phyloP scores from a whole-genome alignment of 2,113 vertebrate genomes.

The Trinectes maculatus region DNA sequence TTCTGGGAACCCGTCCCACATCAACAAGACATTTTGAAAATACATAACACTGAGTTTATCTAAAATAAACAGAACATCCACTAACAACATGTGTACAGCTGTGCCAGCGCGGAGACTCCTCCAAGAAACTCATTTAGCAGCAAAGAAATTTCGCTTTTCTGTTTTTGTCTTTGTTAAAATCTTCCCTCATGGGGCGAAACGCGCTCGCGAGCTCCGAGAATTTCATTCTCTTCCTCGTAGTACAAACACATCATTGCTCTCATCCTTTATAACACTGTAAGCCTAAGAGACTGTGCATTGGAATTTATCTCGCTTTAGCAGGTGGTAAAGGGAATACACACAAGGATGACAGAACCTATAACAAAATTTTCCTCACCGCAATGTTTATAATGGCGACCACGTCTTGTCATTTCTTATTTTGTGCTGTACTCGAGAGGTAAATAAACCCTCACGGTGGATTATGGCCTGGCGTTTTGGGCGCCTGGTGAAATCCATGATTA shows the following conservation, averaged over 20 bases:
- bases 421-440: conserved; percentile 45
- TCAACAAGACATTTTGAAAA: conserved; percentile 39
- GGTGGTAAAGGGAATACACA: conserved; percentile 55
- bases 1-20: conserved; percentile 42
- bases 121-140: conserved; percentile 31
- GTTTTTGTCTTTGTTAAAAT: conserved; percentile 45
- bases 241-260: conserved; percentile 63
- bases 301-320: conserved; percentile 71
- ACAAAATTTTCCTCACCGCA: conserved; percentile 42
- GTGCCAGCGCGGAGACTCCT: conserved; percentile 19
- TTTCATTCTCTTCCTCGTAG: conserved; percentile 46
- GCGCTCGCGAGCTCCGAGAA: conserved; percentile 38
- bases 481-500: conserved; percentile 50
- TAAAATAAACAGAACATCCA: conserved; percentile 18
- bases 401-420: conserved; percentile 44
- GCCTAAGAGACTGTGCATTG: conserved; percentile 57
- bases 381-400: conserved; percentile 58
- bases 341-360: conserved; percentile 40
- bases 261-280: conserved; percentile 61
- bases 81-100: not conserved
- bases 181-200: conserved; percentile 50
- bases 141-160: too few relatives aligned
- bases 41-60: conserved; percentile 21
- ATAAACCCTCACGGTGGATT: conserved; percentile 40
- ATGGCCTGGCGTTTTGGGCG: conserved; percentile 13